Evolutionary conservation across 2,888 invertebrate genomes (phyloP).

Genomic region (Aelia acuminata): DNA sequence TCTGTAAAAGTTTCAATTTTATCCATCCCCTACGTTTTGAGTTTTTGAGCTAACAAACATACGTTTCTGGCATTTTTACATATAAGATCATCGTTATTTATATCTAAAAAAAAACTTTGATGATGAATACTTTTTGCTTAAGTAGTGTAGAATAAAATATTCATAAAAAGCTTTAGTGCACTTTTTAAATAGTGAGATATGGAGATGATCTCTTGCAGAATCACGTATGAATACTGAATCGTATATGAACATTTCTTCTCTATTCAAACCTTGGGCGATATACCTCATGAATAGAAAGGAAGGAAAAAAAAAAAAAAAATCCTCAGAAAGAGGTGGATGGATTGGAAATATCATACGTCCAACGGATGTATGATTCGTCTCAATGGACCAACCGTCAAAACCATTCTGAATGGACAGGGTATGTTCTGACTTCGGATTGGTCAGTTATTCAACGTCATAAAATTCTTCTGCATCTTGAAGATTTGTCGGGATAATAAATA

Average conservation of each 20-base stretch:
- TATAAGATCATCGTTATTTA: no score
- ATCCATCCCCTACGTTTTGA: no score
- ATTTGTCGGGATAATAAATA: not conserved
- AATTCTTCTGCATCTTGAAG: not conserved
- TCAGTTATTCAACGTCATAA: not conserved
- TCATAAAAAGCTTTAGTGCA: no score
- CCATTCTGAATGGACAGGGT: not conserved
- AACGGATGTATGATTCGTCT: not conserved
- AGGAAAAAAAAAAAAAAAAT: not conserved
- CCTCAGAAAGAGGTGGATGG: not conserved
- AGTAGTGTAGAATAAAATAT: no score
- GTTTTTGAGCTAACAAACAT: no score
- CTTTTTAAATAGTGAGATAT: no score
- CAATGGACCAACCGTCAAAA: not conserved
- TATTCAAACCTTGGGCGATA: not conserved
- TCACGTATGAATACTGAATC: not conserved
- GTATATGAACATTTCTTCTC: not conserved
- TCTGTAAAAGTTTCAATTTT: no score
- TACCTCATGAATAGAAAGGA: not conserved
- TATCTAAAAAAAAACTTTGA: no score
- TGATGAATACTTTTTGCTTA: no score
- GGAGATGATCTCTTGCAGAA: no score
- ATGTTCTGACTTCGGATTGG: not conserved
- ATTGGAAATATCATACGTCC: not conserved
- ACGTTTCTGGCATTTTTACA: no score